These are phyloP conservation scores for Danio jaintianensis DNA, from an alignment of 2,797 vertebrate species.

Conservation along the genomic window DNA sequence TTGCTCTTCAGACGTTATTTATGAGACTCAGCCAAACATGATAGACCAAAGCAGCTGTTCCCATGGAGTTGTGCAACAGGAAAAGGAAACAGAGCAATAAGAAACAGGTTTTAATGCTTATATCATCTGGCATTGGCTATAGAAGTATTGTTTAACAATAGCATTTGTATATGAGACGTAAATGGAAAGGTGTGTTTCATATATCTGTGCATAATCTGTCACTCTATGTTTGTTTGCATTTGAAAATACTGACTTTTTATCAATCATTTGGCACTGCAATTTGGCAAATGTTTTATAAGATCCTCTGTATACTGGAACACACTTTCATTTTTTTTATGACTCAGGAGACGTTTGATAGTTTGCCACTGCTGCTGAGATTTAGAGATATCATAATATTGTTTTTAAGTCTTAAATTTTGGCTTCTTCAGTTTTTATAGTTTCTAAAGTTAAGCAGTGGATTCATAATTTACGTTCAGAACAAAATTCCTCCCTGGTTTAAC, in stretches of 20 bases:
- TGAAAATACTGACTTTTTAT: constrained; percentile 1
- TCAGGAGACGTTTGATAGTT: neutral
- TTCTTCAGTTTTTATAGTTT: neutral
- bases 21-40: constrained; percentile 5
- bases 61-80: constrained; percentile 1
- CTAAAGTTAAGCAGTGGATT: neutral
- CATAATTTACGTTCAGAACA: neutral
- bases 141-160: neutral
- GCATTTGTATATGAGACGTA: neutral
- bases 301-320: neutral
- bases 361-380: constrained; percentile 7
- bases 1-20: constrained; percentile 16
- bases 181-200: neutral
- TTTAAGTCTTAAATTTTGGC: neutral
- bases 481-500: neutral
- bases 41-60: constrained; percentile 28
- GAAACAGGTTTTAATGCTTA: constrained; percentile 2
- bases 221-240: neutral
- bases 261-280: neutral
- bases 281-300: neutral
- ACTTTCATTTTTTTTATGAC: neutral
- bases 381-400: neutral
- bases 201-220: neutral
- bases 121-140: neutral
- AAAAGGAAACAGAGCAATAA: constrained; percentile 15